phyloP scores from a whole-genome alignment of 2,888 invertebrate species.

The Tenthredo amoena region DNA sequence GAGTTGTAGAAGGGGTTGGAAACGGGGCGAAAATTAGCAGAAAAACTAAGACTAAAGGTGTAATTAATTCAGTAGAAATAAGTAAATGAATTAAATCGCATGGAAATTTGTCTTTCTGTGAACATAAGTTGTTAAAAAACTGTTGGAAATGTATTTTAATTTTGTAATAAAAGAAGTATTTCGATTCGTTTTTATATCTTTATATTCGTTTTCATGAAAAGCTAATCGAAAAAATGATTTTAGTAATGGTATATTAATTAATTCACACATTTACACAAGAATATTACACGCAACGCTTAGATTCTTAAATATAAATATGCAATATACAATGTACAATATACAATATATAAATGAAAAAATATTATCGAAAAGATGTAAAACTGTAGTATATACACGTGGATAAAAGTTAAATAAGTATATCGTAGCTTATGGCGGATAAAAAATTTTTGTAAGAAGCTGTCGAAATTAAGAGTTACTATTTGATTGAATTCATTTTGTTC shows the following conservation, averaged over 20 bases:
- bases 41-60: neutral
- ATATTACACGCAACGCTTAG: neutral
- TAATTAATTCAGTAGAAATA: neutral
- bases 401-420: neutral
- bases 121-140: neutral
- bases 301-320: neutral
- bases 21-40: neutral
- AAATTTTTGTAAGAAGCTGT: neutral
- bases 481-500: neutral
- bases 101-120: neutral
- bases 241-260: neutral
- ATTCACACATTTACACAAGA: neutral
- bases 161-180: constrained; percentile 18
- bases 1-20: neutral
- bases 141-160: constrained; percentile 2
- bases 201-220: neutral
- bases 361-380: neutral
- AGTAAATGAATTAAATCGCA: neutral
- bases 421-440: neutral
- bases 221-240: neutral
- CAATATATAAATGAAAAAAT: neutral
- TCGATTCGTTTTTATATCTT: neutral
- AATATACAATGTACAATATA: neutral
- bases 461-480: neutral
- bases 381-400: neutral